phyloP scores from a whole-genome alignment of 2,113 vertebrate species.

The Symphodus melops region DNA sequence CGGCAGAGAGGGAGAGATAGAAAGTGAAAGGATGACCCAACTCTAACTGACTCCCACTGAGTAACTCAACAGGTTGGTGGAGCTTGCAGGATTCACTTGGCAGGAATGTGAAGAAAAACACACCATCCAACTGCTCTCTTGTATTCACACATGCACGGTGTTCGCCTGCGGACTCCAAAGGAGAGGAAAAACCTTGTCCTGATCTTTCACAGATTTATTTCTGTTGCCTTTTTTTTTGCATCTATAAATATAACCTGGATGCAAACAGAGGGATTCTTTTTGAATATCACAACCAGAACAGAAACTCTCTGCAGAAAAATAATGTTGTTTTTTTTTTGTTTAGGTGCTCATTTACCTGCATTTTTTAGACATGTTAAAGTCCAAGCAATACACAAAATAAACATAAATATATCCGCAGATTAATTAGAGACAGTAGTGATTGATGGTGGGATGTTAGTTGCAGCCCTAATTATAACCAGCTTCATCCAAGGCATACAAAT shows the following conservation, averaged over 20 bases:
- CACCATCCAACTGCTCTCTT: slow-evolving; percentile 40
- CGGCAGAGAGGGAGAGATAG: slow-evolving; percentile 27
- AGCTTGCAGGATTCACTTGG: slow-evolving; percentile 52
- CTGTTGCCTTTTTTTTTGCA: slow-evolving; percentile 6
- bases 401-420: neutral
- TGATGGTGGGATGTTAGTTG: neutral
- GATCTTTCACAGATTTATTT: slow-evolving; percentile 27
- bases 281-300: neutral
- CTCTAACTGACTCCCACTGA: slow-evolving; percentile 62
- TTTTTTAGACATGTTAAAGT: neutral
- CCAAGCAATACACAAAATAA: neutral
- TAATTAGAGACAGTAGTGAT: neutral
- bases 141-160: slow-evolving; percentile 22
- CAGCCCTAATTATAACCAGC: slow-evolving; percentile 17
- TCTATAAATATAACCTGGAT: slow-evolving; percentile 16
- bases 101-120: slow-evolving; percentile 31
- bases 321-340: too few relatives aligned
- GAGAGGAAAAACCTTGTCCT: slow-evolving; percentile 25
- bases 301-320: neutral
- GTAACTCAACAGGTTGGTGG: slow-evolving; percentile 70
- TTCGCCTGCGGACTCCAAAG: slow-evolving; percentile 19
- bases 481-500: slow-evolving; percentile 13
- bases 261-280: neutral
- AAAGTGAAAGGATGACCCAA: slow-evolving; percentile 56
- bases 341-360: neutral